Percentiles rank a stretch among this genome's conserved stretches.
Evolutionary conservation across 2,113 vertebrate genomes (phyloP).

Genomic region (Shinisaurus crocodilurus): DNA sequence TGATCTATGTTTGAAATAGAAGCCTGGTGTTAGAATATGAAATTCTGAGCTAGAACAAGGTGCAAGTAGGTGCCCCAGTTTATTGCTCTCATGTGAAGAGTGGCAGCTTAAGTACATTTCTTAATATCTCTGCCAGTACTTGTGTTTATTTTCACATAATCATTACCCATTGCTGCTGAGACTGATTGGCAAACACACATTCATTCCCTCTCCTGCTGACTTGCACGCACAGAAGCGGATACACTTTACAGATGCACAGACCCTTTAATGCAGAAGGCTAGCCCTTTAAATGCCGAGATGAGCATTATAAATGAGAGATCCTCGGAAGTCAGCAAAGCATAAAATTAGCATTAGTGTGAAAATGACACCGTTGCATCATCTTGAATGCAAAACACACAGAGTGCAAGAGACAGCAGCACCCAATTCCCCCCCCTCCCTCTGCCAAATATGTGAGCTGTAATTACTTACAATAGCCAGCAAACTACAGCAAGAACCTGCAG

Average conservation of each 20-base stretch:
- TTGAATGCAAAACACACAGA: slow-evolving; percentile 40
- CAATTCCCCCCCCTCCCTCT: background rate
- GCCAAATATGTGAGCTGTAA: fast-evolving
- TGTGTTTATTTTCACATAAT: background rate
- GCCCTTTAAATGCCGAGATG: slow-evolving; percentile 63
- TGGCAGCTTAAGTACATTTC: fast-evolving
- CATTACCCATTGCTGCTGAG: slow-evolving; percentile 24
- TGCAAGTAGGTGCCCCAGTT: fast-evolving
- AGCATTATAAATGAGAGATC: slow-evolving; percentile 54
- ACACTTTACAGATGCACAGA: background rate
- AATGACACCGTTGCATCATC: slow-evolving; percentile 64
- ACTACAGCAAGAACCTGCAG: background rate
- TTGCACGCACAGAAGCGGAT: background rate
- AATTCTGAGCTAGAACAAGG: background rate
- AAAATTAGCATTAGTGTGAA: slow-evolving; percentile 70
- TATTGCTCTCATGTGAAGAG: background rate
- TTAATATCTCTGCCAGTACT: background rate
- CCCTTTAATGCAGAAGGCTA: slow-evolving; percentile 31
- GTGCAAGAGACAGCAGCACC: background rate
- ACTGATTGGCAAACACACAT: slow-evolving; percentile 8
- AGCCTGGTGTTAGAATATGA: background rate
- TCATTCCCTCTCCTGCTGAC: background rate
- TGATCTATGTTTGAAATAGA: background rate
- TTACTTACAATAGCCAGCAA: background rate
- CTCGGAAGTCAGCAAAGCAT: slow-evolving; percentile 67